A percentile compares a stretch with the other conserved stretches of the same genome.
phyloP scores from a whole-genome alignment of 2,797 vertebrate genomes.

The Okamejei kenojei region DNA sequence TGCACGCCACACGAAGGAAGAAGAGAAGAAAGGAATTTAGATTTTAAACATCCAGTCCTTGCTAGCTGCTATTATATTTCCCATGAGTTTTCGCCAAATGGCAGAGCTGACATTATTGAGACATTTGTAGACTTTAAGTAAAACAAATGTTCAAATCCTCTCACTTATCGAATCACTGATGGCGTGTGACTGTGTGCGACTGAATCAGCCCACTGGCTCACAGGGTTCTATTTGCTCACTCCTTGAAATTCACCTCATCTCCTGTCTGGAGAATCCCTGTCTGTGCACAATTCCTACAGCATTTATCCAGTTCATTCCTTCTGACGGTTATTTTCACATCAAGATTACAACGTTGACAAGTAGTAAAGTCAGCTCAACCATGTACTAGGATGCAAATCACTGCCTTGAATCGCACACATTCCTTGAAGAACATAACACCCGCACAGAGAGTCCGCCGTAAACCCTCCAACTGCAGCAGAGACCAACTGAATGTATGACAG shows the following conservation, averaged over 20 bases:
- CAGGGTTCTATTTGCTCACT: neutral
- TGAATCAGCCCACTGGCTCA: neutral
- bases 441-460: neutral
- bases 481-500: neutral
- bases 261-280: neutral
- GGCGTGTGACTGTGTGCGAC: neutral
- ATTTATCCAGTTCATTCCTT: neutral
- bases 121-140: neutral
- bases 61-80: neutral
- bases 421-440: neutral
- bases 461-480: neutral
- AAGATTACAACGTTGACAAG: neutral
- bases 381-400: neutral
- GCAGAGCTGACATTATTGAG: neutral
- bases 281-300: neutral
- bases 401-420: neutral
- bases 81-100: neutral
- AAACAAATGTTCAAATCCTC: neutral
- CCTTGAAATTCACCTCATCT: neutral
- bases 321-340: neutral
- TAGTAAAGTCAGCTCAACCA: neutral
- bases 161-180: neutral
- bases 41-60: too few relatives aligned
- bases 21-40: too few relatives aligned
- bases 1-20: too few relatives aligned